Percentiles rank a stretch among this genome's conserved stretches.
Evolutionary conservation across 2,113 vertebrate species (phyloP).

Genomic region (Scalopus aquaticus): DNA sequence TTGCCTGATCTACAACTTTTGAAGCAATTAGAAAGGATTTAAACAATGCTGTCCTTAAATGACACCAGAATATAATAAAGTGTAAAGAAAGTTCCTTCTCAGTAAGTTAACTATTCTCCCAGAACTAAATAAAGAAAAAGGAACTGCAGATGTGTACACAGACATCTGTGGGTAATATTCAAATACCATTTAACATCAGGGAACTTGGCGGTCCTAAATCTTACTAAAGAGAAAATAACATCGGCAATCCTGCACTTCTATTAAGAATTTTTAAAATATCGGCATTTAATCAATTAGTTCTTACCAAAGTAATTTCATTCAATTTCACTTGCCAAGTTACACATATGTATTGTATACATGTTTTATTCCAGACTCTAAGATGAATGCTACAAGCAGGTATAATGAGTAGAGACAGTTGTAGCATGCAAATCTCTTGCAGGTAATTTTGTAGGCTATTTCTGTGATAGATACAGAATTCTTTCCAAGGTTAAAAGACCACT

Average conservation of each 20-base stretch:
- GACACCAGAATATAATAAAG: conserved; percentile 58
- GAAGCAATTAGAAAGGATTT: conserved; percentile 68
- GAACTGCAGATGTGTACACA: background rate
- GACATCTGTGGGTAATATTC: background rate
- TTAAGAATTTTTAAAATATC: background rate
- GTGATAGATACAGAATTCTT: background rate
- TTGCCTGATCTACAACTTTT: conserved; percentile 65
- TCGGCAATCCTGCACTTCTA: background rate
- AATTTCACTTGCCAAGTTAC: background rate
- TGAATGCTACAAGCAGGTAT: background rate
- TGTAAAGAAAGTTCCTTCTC: conserved; percentile 1
- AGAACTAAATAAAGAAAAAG: background rate
- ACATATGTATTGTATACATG: background rate
- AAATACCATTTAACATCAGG: background rate
- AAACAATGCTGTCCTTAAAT: conserved; percentile 54
- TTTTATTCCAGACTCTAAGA: background rate
- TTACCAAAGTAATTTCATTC: background rate
- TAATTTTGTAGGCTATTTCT: background rate
- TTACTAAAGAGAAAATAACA: background rate
- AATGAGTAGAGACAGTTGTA: background rate
- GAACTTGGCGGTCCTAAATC: background rate
- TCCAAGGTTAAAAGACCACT: background rate
- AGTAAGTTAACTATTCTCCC: background rate
- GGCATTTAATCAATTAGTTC: background rate
- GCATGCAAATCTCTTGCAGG: background rate